Evolutionary conservation across 1,140 invertebrate species (phyloP), one percentile per base, ranked within the genome.

Genomic region (Drosophila miranda): DNA sequence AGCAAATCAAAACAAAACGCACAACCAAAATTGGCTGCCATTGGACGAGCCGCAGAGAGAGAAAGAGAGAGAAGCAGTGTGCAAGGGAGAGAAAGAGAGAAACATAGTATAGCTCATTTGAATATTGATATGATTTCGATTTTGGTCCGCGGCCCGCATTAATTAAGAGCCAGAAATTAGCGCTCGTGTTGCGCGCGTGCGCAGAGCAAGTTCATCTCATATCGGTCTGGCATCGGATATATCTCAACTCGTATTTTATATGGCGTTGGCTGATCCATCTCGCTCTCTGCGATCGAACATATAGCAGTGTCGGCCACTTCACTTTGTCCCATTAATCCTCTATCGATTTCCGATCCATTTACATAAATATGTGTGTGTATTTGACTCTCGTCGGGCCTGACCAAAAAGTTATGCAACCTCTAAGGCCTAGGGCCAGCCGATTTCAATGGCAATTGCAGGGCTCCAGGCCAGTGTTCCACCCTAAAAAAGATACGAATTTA

Each of bases 61-160:
- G 8, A 8, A 9, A 30, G 30, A 30, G 9, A 45, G 8, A 13
- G 42, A 26, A 19, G 7, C 2, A 46, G 21, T 11, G 13, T 7
- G 21, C 8, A 11, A 11, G 13, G 21, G 21, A 21, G 13, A 30
- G 8, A 30, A 8, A 3, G 30, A 9, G 8, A 26, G 23, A 26
- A 5, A 5, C 23, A 46, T 13, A 9, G 45, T 46, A 38, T 38
- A 34, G 2, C 69, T 72, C 30, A 72, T 72, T 72, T 72, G 57
- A 72, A 72, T 72, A 72, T 62, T 72, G 69, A 72, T 72, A 72
- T 62, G 69, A 72, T 72, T 72, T 54, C 68, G 51, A 68, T 68
- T 5, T 68, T 56, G 34, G 62, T 48, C 51, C 26, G 45, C 34
- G 54, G 67, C 34, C 49, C 60, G 68, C 56, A 71, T 71, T 67